Evolutionary conservation across 1,140 invertebrate species (phyloP), one percentile per base, ranked within the genome.

Genomic region (Temnothorax curvispinosus): DNA sequence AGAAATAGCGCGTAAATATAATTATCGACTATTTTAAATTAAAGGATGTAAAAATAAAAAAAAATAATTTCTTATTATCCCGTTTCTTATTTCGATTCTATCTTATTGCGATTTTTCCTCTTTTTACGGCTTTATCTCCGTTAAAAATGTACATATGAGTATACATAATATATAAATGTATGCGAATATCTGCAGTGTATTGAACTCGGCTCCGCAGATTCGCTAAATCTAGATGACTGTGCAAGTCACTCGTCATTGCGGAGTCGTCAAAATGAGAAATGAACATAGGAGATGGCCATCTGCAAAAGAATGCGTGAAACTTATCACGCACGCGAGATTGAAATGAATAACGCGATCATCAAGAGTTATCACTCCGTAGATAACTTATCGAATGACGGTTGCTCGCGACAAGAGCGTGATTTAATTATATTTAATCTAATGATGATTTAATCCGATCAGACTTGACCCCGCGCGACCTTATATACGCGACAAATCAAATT

Each of bases 341-440:
- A 11, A 52, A 38, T 50, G 50, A 15, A 27, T 32, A 35, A n/a
- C 8, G 58, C n/a, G 11, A 44, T 62, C 27, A 11, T 50, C 3
- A n/a, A 27, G 3, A 38, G 18, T 38, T 4, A n/a, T 3, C 11
- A 32, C 52, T 84, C 67, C 44, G 41, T 35, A 47, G 69, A 74
- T 84, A 84, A 84, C 54, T 75, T 75, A 62, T 35, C 80, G 15
- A 38, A 44, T 2, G 41, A 84, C 32, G 67, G 41, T 82, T 82
- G 18, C 8, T 41, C 18, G 27, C 2, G 11, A 52, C 13, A 50
- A 13, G 1, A 50, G 32, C 3, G 13, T 6, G 38, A 72, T 58
- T 58, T 41, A 75, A 75, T n/a, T 15, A 41, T 56, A 41, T 56
- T 75, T 18, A 58, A 41, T 56, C 3, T 41, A 41, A 41, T 5